Conservation (phyloP, 2,888 invertebrate species). For the Bimastos eiseni region DNA sequence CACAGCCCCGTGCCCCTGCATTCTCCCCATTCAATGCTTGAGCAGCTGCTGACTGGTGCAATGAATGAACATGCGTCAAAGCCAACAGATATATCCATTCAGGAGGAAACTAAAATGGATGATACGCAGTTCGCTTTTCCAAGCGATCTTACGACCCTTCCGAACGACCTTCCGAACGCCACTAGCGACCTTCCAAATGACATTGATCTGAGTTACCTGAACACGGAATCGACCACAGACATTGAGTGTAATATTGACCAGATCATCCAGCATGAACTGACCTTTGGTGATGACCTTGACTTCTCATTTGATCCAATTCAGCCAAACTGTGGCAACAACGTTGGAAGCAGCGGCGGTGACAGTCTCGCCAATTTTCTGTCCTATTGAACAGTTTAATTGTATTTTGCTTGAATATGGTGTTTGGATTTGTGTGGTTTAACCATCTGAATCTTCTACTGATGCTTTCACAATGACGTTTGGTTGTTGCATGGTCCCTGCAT, state of each 20-base stretch:
- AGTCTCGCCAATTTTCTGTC: constrained; percentile 13
- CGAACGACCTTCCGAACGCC: background rate
- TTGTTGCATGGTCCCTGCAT: background rate
- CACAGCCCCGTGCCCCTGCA: background rate
- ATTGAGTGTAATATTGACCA: constrained; percentile 88
- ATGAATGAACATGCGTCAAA: background rate
- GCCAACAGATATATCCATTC: background rate
- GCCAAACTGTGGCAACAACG: constrained; percentile 10
- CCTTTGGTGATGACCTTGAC: constrained; percentile 16
- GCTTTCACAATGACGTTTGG: background rate
- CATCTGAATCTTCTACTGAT: background rate
- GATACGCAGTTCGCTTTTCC: background rate
- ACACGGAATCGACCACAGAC: constrained; percentile 63
- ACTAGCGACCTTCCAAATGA: constrained; percentile 15
- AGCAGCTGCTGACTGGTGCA: background rate
- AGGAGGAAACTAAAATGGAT: background rate
- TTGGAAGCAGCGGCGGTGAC: background rate
- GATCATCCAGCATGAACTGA: constrained; percentile 70
- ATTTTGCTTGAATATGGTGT: background rate
- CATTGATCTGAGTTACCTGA: constrained; percentile 13
- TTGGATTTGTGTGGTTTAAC: constrained; percentile 1
- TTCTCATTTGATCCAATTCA: background rate
- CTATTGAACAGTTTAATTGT: background rate
- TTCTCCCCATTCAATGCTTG: background rate
- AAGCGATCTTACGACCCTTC: background rate